These are phyloP conservation scores for Limanda limanda DNA, from an alignment of 2,113 vertebrate genomes.

Conservation along the genomic window DNA sequence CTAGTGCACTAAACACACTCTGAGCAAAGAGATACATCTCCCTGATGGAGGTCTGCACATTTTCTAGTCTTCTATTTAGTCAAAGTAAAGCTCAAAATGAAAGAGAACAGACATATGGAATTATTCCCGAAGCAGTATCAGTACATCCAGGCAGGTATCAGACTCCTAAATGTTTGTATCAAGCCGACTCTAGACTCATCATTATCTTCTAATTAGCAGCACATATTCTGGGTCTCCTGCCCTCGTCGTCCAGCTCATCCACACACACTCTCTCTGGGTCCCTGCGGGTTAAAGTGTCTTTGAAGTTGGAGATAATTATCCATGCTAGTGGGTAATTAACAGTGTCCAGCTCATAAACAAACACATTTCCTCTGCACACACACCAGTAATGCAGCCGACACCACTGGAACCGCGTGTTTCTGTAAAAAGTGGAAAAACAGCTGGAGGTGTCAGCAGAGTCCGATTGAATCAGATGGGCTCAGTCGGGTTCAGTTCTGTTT, in stretches of 20 bases:
- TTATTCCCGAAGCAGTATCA: not conserved
- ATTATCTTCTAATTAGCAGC: conserved; percentile 41
- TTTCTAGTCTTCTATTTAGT: too few relatives aligned
- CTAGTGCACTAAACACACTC: too few relatives aligned
- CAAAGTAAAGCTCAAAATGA: too few relatives aligned
- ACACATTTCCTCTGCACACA: conserved; percentile 31
- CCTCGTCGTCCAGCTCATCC: not conserved
- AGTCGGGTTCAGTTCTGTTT: too few relatives aligned
- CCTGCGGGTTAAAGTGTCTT: conserved; percentile 45
- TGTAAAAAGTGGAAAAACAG: not conserved
- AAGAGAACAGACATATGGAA: not conserved
- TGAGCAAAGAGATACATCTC: too few relatives aligned
- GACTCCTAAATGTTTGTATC: not conserved
- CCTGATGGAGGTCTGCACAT: too few relatives aligned
- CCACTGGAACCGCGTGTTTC: not conserved
- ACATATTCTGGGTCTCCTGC: conserved; percentile 25
- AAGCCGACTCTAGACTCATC: conserved; percentile 16
- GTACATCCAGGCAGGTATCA: not conserved
- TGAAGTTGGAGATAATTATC: conserved; percentile 56
- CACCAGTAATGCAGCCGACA: conserved; percentile 3
- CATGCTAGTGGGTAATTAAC: conserved; percentile 49
- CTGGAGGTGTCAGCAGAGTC: not conserved
- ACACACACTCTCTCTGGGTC: conserved; percentile 2
- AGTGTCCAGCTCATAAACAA: conserved; percentile 61
- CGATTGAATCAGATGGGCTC: too few relatives aligned